phyloP scores from a whole-genome alignment of 2,113 vertebrate genomes.

The Morone chrysops region DNA sequence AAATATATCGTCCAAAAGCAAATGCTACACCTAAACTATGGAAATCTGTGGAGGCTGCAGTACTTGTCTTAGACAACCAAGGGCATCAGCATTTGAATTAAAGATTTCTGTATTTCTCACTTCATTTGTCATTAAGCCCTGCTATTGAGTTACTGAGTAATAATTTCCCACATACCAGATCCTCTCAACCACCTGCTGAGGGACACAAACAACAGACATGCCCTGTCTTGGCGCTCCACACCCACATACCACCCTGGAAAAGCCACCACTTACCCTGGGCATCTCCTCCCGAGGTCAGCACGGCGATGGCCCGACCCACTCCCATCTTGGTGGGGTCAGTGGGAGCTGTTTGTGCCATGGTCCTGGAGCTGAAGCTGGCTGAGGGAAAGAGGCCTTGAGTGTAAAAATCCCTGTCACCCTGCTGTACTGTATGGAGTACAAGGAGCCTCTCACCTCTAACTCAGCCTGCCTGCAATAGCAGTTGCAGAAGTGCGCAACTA shows the following conservation, averaged over 20 bases:
- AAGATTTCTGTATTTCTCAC: background rate
- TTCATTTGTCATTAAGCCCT: background rate
- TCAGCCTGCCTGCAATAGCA: constrained; percentile 45
- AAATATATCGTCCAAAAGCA: background rate
- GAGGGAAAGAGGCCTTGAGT: constrained; percentile 38
- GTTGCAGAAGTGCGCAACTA: constrained; percentile 59
- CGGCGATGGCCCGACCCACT: constrained; percentile 91
- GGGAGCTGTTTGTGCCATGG: constrained; percentile 54
- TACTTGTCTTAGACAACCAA: background rate
- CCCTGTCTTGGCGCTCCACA: constrained; percentile 41
- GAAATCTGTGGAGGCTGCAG: background rate
- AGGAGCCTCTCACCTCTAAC: constrained; percentile 31
- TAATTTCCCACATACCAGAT: background rate
- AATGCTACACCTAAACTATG: background rate
- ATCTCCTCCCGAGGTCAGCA: constrained; percentile 95
- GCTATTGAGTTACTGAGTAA: background rate
- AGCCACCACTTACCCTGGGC: constrained; percentile 90
- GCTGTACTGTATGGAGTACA: constrained; percentile 23
- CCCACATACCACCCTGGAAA: background rate
- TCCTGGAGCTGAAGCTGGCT: constrained; percentile 53
- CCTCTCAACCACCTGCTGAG: constrained; percentile 21
- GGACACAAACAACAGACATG: constrained; percentile 11
- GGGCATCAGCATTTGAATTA: background rate
- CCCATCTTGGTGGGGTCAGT: constrained; percentile 82
- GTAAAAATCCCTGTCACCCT: constrained; percentile 33